A percentile compares a stretch with the other conserved stretches of the same genome.
These are phyloP conservation scores for Eumacrocentrus americanus DNA, from an alignment of 2,888 invertebrate species.

Conservation along the genomic window DNA sequence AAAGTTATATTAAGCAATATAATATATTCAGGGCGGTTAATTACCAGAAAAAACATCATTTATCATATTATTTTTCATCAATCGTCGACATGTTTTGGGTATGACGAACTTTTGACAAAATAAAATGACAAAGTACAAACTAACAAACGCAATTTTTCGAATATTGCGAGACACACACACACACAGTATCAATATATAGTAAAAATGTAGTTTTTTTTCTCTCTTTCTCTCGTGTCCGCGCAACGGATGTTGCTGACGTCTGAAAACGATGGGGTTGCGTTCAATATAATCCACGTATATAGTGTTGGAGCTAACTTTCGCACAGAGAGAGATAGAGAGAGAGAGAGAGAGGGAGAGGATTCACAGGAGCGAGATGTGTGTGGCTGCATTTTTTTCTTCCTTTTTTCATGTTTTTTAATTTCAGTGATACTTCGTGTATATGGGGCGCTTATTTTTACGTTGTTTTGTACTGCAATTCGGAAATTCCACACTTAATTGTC, in stretches of 20 bases:
- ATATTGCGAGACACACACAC: too few relatives aligned
- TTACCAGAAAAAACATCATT: not conserved
- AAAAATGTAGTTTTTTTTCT: not conserved
- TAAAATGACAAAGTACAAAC: not conserved
- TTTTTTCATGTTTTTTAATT: conserved; percentile 15
- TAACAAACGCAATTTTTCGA: not conserved
- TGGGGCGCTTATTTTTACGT: not conserved
- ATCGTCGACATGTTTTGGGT: not conserved
- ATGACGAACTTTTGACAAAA: not conserved
- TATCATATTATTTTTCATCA: not conserved
- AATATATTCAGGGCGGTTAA: not conserved
- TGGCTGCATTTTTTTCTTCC: conserved; percentile 5
- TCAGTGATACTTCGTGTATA: not conserved
- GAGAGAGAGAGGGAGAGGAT: conserved; percentile 1
- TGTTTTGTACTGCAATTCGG: not conserved
- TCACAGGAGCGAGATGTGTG: not conserved
- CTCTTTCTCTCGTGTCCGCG: conserved; percentile 13
- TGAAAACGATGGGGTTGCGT: conserved; percentile 19
- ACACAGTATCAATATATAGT: not conserved
- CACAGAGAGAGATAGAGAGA: not conserved
- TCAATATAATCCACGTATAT: conserved; percentile 16
- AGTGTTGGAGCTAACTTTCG: not conserved
- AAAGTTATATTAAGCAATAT: too few relatives aligned
- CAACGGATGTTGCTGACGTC: conserved; percentile 19
- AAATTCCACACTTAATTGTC: not conserved